Percentiles rank a stretch among this genome's conserved stretches.
phyloP scores from a whole-genome alignment of 2,113 vertebrate genomes.

The Mus pahari region DNA sequence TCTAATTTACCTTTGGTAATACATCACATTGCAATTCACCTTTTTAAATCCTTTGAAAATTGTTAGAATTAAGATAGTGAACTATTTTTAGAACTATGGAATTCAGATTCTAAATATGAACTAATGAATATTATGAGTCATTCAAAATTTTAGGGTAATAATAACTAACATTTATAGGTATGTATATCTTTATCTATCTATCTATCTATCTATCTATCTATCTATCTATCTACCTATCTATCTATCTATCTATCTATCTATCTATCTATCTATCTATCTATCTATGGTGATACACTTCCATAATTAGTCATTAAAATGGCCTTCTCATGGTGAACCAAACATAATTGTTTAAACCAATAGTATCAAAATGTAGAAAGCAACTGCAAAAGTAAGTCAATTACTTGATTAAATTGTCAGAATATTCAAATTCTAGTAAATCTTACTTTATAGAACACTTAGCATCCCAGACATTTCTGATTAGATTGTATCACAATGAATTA shows the following conservation, averaged over 20 bases:
- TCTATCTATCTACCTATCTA: not conserved
- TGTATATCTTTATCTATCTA: not conserved
- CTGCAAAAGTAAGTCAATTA: constrained; percentile 66
- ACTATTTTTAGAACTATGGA: constrained; percentile 35
- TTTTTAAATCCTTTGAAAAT: not conserved
- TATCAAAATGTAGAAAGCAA: constrained; percentile 64
- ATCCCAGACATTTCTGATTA: constrained; percentile 64
- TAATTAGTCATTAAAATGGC: constrained; percentile 67
- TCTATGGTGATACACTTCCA: constrained; percentile 53
- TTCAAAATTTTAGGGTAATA: constrained; percentile 57
- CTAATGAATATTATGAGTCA: constrained; percentile 46
- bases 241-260: not conserved
- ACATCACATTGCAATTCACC: not conserved
- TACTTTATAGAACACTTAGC: constrained; percentile 60
- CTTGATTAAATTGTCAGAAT: constrained; percentile 54
- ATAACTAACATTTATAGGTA: not conserved
- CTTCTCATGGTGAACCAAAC: constrained; percentile 58
- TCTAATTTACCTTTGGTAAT: not conserved
- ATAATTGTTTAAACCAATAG: constrained; percentile 12
- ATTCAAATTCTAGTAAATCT: constrained; percentile 34
- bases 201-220: not conserved
- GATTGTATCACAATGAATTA: constrained; percentile 37
- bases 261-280: not conserved
- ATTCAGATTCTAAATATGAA: constrained; percentile 70
- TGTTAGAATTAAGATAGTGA: not conserved